These are phyloP conservation scores for Micronycteris hirsuta DNA, from an alignment of 2,113 vertebrate genomes.

Conservation along the genomic window DNA sequence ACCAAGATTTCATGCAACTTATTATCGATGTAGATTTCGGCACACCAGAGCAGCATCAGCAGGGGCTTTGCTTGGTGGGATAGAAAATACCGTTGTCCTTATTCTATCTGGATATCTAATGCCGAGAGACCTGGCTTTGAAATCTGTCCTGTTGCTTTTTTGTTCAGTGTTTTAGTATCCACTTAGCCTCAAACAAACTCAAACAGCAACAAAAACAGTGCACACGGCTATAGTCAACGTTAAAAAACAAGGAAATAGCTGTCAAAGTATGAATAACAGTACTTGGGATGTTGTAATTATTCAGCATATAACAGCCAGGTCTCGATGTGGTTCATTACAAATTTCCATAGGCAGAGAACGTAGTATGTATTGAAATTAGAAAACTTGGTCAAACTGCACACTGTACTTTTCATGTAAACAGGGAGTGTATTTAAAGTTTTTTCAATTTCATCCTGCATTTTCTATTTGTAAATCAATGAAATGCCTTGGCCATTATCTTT, in stretches of 20 bases:
- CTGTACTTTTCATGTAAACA: neutral
- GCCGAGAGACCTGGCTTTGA: neutral
- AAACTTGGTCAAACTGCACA: neutral
- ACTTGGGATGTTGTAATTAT: neutral
- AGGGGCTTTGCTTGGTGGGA: neutral
- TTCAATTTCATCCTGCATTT: neutral
- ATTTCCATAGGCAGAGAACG: neutral
- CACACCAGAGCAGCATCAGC: neutral
- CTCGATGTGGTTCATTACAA: neutral
- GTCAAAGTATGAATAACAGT: neutral
- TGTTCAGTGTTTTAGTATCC: neutral
- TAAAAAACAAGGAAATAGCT: neutral
- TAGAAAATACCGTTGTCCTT: neutral
- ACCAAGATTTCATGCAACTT: neutral
- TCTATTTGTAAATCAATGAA: slow-evolving; percentile 19
- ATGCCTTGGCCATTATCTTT: neutral
- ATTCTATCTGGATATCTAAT: neutral
- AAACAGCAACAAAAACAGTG: neutral
- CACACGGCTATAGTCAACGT: neutral
- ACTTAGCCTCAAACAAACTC: neutral
- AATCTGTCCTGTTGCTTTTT: neutral
- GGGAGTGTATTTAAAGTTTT: neutral
- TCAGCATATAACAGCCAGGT: neutral
- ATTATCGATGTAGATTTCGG: neutral
- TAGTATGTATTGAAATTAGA: neutral